Evolutionary conservation across 1,140 invertebrate species (phyloP).

Genomic region (Philotrypesis tridentata): DNA sequence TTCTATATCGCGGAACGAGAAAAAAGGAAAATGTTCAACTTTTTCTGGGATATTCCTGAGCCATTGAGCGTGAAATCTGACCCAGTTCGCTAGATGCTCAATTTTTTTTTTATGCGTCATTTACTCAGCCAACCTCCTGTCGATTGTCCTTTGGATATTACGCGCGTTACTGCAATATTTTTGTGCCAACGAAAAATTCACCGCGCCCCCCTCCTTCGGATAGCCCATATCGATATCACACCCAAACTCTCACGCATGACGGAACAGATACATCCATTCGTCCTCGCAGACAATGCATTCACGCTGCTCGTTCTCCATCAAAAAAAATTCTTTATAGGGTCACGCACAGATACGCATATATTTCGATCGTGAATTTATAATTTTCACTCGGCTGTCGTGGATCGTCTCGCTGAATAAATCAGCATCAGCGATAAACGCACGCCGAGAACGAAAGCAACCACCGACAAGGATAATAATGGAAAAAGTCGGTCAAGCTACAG

Average conservation of each 20-base stretch:
- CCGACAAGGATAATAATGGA: constrained; percentile 51
- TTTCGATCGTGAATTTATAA: constrained; percentile 71
- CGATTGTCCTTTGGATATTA: too few relatives aligned
- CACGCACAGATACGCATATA: neutral
- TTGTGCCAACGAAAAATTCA: too few relatives aligned
- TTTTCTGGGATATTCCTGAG: neutral
- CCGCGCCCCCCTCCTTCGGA: neutral
- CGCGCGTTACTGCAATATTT: too few relatives aligned
- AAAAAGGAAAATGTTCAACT: constrained; percentile 20
- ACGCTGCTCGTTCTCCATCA: neutral
- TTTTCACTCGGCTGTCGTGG: constrained; percentile 68
- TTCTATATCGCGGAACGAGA: neutral
- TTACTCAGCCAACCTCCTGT: too few relatives aligned
- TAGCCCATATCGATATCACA: neutral
- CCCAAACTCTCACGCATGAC: neutral
- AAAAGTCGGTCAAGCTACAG: constrained; percentile 72
- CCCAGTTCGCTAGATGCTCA: too few relatives aligned
- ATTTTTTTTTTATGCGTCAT: too few relatives aligned
- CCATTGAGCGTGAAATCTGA: constrained; percentile 25
- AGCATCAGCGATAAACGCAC: constrained; percentile 65
- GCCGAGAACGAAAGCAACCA: constrained; percentile 35
- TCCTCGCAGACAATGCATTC: neutral
- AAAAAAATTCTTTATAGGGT: neutral
- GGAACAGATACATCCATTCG: neutral
- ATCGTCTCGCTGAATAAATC: constrained; percentile 71